phyloP scores from a whole-genome alignment of 2,888 invertebrate species.

The Ophion slaviceki region DNA sequence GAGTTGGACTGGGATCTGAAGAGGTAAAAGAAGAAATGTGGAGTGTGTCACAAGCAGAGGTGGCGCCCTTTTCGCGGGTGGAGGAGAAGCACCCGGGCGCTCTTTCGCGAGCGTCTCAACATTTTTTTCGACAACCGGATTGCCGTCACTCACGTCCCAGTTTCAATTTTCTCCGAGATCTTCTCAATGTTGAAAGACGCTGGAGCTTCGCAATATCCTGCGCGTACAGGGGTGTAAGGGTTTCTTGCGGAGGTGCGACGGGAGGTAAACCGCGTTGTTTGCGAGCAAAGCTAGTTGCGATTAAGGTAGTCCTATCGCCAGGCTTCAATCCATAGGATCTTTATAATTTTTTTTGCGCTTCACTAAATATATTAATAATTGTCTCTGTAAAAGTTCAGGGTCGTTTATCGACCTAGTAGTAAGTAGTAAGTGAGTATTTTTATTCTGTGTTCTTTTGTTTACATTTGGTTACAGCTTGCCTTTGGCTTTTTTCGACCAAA shows the following conservation, averaged over 20 bases:
- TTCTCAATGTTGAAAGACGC: neutral
- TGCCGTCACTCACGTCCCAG: constrained; percentile 18
- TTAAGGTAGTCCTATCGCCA: neutral
- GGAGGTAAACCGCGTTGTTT: constrained; percentile 4
- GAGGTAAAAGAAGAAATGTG: neutral
- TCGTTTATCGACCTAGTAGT: no score
- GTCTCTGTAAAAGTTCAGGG: no score
- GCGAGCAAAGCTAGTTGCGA: constrained; percentile 9
- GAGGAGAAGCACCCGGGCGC: neutral
- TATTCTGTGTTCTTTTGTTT: no score
- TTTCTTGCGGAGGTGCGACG: neutral
- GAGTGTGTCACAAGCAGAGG: neutral
- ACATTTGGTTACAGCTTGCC: no score
- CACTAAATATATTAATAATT: no score
- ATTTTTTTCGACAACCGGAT: neutral
- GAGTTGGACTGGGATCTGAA: neutral
- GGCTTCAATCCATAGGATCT: no score
- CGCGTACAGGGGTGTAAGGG: constrained; percentile 14
- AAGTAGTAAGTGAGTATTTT: no score
- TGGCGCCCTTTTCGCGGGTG: neutral
- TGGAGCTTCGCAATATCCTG: constrained; percentile 24
- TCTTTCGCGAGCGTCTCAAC: neutral
- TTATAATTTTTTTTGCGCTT: no score
- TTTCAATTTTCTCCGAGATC: constrained; percentile 51
- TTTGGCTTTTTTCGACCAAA: no score